Conservation (phyloP, 2,797 vertebrate genomes). For the Rhadinocentrus ornatus region DNA sequence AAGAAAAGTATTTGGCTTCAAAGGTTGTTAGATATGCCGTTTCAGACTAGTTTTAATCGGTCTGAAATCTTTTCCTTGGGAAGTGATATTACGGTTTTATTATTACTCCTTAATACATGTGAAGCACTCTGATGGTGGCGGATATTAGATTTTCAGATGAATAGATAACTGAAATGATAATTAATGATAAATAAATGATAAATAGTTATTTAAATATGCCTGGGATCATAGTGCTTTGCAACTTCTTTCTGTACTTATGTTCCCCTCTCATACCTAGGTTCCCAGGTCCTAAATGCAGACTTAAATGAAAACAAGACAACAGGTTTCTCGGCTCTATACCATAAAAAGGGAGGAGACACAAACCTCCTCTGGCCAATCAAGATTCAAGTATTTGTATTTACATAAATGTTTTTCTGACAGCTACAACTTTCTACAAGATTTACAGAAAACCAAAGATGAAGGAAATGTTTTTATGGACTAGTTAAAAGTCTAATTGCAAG, state of each 20-base stretch:
- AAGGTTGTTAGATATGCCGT: slow-evolving; percentile 15
- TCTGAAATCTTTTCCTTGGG: slow-evolving; percentile 7
- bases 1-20: slow-evolving; percentile 39
- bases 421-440: slow-evolving; percentile 11
- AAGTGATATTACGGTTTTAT: not conserved
- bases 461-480: slow-evolving; percentile 2
- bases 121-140: not conserved
- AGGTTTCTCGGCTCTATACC: slow-evolving; percentile 35
- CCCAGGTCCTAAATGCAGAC: slow-evolving; percentile 6
- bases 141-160: slow-evolving; percentile 9
- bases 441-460: not conserved
- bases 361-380: slow-evolving; percentile 49
- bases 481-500: not conserved
- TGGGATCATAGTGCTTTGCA: not conserved
- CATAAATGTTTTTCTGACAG: not conserved
- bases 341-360: slow-evolving; percentile 62
- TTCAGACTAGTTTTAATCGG: slow-evolving; percentile 14
- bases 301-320: slow-evolving; percentile 41
- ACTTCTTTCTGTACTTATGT: not conserved
- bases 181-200: not conserved
- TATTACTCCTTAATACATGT: slow-evolving; percentile 9
- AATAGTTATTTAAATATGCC: slow-evolving; percentile 18
- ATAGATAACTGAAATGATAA: slow-evolving; percentile 4
- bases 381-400: slow-evolving; percentile 11
- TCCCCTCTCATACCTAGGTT: not conserved